Conservation (phyloP, 1,140 invertebrate species). For the Leptopilina clavipes region DNA sequence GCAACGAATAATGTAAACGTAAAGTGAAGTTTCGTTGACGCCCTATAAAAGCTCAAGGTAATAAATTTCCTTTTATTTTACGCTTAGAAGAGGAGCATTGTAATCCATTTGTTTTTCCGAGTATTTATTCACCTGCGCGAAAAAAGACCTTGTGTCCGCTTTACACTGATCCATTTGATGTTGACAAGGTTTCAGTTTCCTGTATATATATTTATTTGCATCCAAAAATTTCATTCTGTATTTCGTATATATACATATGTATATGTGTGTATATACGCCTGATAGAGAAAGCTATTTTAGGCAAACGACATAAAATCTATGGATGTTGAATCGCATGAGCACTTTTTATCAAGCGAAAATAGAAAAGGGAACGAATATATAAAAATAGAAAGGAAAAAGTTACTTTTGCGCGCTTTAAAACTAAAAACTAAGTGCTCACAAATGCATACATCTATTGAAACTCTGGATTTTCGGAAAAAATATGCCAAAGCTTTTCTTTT, state of each 20-base stretch:
- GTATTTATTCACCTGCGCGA: conserved; percentile 13
- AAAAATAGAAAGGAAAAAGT: not conserved
- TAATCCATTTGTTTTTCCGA: conserved; percentile 19
- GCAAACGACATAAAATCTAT: conserved; percentile 2
- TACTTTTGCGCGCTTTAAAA: not conserved
- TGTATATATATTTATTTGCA: conserved; percentile 7
- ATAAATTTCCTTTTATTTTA: conserved; percentile 27
- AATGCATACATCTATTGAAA: not conserved
- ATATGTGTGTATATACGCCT: not conserved
- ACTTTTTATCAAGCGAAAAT: conserved; percentile 6
- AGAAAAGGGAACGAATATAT: conserved; percentile 8
- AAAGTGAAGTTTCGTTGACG: conserved; percentile 19
- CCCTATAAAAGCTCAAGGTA: conserved; percentile 4
- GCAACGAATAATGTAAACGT: not conserved
- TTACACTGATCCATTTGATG: conserved; percentile 17
- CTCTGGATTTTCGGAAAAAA: not conserved
- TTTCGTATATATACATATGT: too few species aligned
- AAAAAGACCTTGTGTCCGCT: not conserved
- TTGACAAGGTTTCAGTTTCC: not conserved
- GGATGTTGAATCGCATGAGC: not conserved
- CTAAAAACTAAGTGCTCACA: not conserved
- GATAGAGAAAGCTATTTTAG: not conserved
- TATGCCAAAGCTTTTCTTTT: too few species aligned
- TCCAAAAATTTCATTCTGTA: not conserved
- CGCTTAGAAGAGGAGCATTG: not conserved